A percentile compares a stretch with the other conserved stretches of the same genome.
Evolutionary conservation across 2,113 vertebrate species (phyloP).

Genomic region (Pelobates fuscus): DNA sequence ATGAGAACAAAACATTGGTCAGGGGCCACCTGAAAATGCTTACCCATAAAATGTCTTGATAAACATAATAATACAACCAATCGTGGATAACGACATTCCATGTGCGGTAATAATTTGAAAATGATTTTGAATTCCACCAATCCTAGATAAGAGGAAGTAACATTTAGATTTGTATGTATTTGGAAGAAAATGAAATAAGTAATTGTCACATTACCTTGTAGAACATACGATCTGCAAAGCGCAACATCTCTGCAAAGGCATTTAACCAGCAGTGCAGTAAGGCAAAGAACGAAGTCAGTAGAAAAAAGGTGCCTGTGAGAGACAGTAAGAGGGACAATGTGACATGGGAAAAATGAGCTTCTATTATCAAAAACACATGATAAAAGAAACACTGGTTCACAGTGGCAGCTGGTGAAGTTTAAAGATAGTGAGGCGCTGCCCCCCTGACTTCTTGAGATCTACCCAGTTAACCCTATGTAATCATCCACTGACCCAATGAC

Average conservation of each 20-base stretch:
- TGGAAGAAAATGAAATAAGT: no score
- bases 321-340: neutral
- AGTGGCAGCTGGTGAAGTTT: no score
- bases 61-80: constrained; percentile 84
- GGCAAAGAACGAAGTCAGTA: constrained; percentile 81
- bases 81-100: constrained; percentile 92
- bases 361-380: no score
- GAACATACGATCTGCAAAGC: constrained; percentile 88
- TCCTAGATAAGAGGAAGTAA: constrained; percentile 65
- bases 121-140: constrained; percentile 90
- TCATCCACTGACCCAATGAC: no score
- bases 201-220: constrained; percentile 71
- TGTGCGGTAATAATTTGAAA: constrained; percentile 84
- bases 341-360: no score
- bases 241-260: constrained; percentile 82
- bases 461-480: no score
- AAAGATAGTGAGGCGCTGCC: no score
- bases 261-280: constrained; percentile 90
- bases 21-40: constrained; percentile 31
- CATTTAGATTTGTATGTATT: no score
- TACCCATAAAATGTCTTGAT: constrained; percentile 82
- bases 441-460: no score
- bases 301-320: constrained; percentile 77
- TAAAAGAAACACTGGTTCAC: no score
- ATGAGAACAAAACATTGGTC: no score